phyloP scores from a whole-genome alignment of 2,797 vertebrate genomes.

The Hoplostethus atlanticus region DNA sequence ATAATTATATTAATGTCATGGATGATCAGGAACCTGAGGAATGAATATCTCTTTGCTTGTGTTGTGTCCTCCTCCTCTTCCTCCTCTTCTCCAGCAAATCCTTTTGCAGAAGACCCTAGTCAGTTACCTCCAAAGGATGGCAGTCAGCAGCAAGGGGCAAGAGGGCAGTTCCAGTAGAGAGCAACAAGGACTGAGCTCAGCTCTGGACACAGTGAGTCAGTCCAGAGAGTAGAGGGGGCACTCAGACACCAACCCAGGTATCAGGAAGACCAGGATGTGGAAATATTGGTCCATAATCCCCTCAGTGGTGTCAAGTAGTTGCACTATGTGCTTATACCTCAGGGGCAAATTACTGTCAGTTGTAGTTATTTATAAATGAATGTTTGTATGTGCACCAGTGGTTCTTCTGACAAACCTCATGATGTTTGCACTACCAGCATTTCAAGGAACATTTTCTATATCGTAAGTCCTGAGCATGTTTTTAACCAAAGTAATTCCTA shows the following conservation, averaged over 20 bases:
- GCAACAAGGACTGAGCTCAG: conserved; percentile 2
- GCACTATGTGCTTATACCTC: conserved; percentile 64
- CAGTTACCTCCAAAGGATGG: conserved; percentile 86
- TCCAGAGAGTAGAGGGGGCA: conserved; percentile 11
- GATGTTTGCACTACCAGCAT: conserved; percentile 22
- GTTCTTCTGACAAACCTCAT: conserved; percentile 16
- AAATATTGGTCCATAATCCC: conserved; percentile 1
- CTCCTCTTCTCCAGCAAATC: conserved; percentile 78
- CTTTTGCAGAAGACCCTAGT: conserved; percentile 88
- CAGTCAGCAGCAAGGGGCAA: conserved; percentile 63
- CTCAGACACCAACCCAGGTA: conserved; percentile 24
- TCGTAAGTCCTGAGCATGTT: not conserved
- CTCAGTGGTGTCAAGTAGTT: conserved; percentile 44
- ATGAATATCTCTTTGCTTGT: not conserved
- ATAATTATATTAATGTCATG: not conserved
- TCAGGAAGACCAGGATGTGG: conserved; percentile 28
- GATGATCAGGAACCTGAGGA: not conserved
- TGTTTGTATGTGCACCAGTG: conserved; percentile 24
- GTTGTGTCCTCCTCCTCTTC: conserved; percentile 4
- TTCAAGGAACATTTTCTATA: conserved; percentile 2
- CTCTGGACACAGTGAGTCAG: conserved; percentile 46
- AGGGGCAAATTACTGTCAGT: conserved; percentile 60
- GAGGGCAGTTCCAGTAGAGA: conserved; percentile 83
- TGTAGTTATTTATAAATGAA: conserved; percentile 49
- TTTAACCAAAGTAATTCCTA: not conserved